Conservation (phyloP, 2,888 invertebrate species). For the Teleogryllus oceanicus region DNA sequence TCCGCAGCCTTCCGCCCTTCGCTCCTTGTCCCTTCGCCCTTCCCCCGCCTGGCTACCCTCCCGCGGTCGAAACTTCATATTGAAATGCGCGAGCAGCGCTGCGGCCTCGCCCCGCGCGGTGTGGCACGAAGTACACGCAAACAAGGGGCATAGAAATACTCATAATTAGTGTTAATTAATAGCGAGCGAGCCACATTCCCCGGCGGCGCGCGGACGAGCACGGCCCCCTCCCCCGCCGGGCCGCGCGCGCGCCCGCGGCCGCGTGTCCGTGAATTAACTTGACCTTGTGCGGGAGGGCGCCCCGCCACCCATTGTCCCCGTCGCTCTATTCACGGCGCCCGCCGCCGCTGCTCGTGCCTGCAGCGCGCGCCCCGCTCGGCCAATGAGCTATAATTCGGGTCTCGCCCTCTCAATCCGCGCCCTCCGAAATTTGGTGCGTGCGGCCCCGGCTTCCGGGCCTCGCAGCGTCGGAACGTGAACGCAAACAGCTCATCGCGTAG, state of each 20-base stretch:
- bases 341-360: no score
- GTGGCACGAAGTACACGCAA: constrained; percentile 21
- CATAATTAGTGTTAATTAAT: constrained; percentile 29
- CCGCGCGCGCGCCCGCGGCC: no score
- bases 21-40: not conserved
- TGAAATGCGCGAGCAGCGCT: not conserved
- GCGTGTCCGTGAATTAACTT: constrained; percentile 18
- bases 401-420: no score
- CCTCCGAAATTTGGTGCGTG: no score
- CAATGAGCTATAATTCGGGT: no score
- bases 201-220: not conserved
- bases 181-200: constrained; percentile 22
- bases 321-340: no score
- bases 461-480: no score
- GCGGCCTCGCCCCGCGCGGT: not conserved
- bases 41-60: not conserved
- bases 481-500: no score
- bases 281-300: not conserved
- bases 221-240: not conserved
- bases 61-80: not conserved
- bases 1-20: not conserved
- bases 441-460: no score
- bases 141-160: constrained; percentile 28
- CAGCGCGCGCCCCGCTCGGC: no score
- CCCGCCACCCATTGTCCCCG: no score